Evolutionary conservation across 2,113 vertebrate genomes (phyloP).

Genomic region (Sinocyclocheilus anshuiensis): DNA sequence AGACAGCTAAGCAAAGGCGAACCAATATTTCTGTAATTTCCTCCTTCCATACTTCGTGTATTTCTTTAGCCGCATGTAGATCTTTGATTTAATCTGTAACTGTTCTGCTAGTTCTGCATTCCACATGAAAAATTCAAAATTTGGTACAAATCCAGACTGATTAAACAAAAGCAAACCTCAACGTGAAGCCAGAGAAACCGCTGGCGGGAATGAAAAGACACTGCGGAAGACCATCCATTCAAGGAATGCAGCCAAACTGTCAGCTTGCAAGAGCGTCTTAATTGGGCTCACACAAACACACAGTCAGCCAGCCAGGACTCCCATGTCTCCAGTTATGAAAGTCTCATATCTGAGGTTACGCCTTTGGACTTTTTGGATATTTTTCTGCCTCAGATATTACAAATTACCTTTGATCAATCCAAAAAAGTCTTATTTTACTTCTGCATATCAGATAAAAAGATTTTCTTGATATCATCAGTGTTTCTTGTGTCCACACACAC

Average conservation of each 20-base stretch:
- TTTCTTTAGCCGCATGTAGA: not conserved
- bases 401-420: constrained; percentile 3
- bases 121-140: constrained; percentile 15
- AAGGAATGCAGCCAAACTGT: constrained; percentile 22
- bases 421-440: not conserved
- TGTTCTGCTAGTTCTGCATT: not conserved
- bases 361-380: not conserved
- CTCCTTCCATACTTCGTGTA: not conserved
- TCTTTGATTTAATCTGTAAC: constrained; percentile 20
- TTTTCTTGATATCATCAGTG: not conserved
- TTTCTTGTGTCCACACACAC: not conserved
- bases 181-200: not conserved
- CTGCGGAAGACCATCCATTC: not conserved
- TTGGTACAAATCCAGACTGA: constrained; percentile 35
- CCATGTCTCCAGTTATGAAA: constrained; percentile 18
- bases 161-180: constrained; percentile 31
- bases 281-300: constrained; percentile 33
- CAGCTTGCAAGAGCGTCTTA: constrained; percentile 28
- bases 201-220: constrained; percentile 11
- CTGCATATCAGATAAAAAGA: not conserved
- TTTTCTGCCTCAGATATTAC: not conserved
- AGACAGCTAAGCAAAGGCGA: not conserved
- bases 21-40: not conserved
- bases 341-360: not conserved
- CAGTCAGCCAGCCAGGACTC: constrained; percentile 14